phyloP scores from a whole-genome alignment of 2,888 invertebrate genomes.

The Morinoia aosen region DNA sequence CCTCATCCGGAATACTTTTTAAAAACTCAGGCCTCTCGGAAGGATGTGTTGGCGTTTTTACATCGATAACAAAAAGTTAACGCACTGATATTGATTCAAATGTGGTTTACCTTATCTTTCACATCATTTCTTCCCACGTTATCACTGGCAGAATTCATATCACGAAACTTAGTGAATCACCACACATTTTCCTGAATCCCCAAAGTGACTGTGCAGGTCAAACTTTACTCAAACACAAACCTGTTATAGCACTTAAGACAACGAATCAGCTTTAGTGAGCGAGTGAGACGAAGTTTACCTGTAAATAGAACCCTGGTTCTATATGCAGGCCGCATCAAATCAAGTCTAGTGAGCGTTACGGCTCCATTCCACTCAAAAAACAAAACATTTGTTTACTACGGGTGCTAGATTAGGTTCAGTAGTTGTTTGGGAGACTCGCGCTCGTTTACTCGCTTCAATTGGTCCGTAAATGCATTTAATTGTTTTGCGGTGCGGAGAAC shows the following conservation, averaged over 20 bases:
- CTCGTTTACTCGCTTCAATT: neutral
- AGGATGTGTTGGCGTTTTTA: no score
- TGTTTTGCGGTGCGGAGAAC: neutral
- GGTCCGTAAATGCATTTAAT: neutral
- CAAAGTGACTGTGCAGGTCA: neutral
- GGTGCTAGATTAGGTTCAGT: slow-evolving; percentile 10
- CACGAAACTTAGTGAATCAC: neutral
- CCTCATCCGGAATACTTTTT: no score
- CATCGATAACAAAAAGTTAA: no score
- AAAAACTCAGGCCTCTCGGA: no score
- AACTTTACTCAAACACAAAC: neutral
- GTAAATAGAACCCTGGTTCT: neutral
- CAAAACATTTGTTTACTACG: neutral
- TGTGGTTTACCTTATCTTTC: no score
- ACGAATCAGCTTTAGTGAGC: neutral
- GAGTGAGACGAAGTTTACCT: neutral
- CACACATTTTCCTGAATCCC: neutral
- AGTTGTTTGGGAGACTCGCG: neutral
- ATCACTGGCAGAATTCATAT: neutral
- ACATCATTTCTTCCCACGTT: neutral
- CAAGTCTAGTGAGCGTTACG: neutral
- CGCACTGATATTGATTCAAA: no score
- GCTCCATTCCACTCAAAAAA: neutral
- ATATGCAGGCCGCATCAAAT: neutral
- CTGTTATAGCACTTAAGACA: neutral